Evolutionary conservation across 2,113 vertebrate species (phyloP).

Genomic region (Sinocyclocheilus rhinocerous): DNA sequence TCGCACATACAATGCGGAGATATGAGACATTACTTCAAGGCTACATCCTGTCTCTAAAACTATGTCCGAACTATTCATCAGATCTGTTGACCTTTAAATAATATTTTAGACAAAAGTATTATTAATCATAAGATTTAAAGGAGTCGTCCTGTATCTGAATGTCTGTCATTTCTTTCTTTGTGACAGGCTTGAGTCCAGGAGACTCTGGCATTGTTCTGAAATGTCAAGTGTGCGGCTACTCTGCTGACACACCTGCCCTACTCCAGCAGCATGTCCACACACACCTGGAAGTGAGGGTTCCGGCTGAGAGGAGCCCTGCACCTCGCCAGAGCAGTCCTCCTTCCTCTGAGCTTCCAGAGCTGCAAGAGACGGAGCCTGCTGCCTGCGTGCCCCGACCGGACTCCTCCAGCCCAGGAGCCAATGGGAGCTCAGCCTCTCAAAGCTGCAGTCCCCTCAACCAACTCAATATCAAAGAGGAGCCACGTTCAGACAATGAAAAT

Average conservation of each 20-base stretch:
- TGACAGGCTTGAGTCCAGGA: slow-evolving; percentile 78
- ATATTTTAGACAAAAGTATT: not conserved
- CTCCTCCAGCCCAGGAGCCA: slow-evolving; percentile 74
- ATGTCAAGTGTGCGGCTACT: slow-evolving; percentile 81
- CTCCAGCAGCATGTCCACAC: slow-evolving; percentile 85
- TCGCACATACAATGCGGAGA: too few species aligned
- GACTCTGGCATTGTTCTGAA: slow-evolving; percentile 79
- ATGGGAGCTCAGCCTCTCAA: slow-evolving; percentile 73
- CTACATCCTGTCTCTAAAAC: not conserved
- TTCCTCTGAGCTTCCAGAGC: slow-evolving; percentile 61
- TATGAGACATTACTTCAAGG: too few species aligned
- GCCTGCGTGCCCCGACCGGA: slow-evolving; percentile 67
- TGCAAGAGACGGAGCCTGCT: slow-evolving; percentile 61
- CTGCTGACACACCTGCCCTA: slow-evolving; percentile 78
- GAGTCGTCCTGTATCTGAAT: not conserved
- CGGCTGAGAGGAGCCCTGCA: slow-evolving; percentile 69
- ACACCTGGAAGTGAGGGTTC: slow-evolving; percentile 74
- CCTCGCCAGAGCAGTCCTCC: slow-evolving; percentile 64
- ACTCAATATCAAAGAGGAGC: slow-evolving; percentile 84
- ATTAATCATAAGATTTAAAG: not conserved
- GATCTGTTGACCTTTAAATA: not conserved
- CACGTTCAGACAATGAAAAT: slow-evolving; percentile 68
- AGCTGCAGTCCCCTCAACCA: slow-evolving; percentile 65
- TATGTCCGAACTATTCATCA: not conserved
- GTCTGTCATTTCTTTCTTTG: not conserved